Base-by-base conservation (phyloP, 1,140 invertebrate species). In the Nilaparvata lugens region DNA sequence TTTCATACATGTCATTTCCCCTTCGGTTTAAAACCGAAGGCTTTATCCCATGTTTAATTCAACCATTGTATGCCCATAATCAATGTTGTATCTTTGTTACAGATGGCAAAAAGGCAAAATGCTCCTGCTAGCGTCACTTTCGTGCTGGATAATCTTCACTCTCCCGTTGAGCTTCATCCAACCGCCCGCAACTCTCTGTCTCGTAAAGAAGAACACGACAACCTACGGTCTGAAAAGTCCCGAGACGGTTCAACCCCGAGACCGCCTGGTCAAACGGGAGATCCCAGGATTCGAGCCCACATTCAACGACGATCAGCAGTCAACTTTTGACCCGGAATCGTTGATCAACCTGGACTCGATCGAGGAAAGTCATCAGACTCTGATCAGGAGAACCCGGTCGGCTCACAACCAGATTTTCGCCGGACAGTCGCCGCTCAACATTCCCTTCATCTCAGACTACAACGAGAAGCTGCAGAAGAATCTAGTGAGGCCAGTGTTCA, bases 71-170 rank as follows among this genome's bases (percentile, higher is more conserved):
- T n/a, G n/a, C n/a, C n/a, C n/a, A 13, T 38, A 23, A 21, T 48
- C n/a, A 24, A 9, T 35, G 24, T n/a, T 56, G 18, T 62, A 45
- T 48, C 18, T 18, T 18, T 61, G 52, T 63, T 52, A 21, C 68
- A 85, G 89, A 65, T 93, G 88, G 79, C 85, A 87, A 58, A 91
- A 89, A 69, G 89, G 90, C 9, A 93, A 95, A 73, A 75, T 86
- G 42, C 79, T 99, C 55, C 76, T 99, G 38, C 73, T 99, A n/a
- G 88, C 87, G 38, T 96, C 95, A 0, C 75, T 99, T 13, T 82
- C 88, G 4, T 92, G 91, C 57, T 98, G 96, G 94, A 92, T 98
- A 25, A 81, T 97, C 13, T 99, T 98, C 75, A 99, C 96, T 6
- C 78, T 98, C 52, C 91, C 95, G 0, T 74, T 99, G 63, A 94